Conservation (phyloP, 1,140 invertebrate species). For the Drosophila yakuba region DNA sequence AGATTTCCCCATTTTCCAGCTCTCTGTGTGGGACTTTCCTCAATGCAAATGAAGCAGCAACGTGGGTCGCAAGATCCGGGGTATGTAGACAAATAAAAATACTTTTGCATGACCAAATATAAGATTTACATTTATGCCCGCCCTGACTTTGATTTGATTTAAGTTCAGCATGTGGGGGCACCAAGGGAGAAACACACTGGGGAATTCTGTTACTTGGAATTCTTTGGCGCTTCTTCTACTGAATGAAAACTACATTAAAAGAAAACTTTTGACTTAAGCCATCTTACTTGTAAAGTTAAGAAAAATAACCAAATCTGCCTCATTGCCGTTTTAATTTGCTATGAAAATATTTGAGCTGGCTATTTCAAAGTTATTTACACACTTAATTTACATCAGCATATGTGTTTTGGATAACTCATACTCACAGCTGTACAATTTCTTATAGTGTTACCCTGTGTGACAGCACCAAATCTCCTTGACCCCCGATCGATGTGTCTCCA, state of each 20-base stretch:
- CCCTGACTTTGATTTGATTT: constrained; percentile 58
- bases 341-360: too few species aligned
- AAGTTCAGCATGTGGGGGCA: constrained; percentile 24
- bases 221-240: not conserved
- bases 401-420: too few species aligned
- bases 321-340: too few species aligned
- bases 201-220: constrained; percentile 11
- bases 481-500: constrained; percentile 8
- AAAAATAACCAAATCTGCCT: too few species aligned
- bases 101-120: constrained; percentile 46
- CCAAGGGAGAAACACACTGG: constrained; percentile 10
- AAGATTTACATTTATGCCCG: constrained; percentile 52
- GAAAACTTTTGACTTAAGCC: not conserved
- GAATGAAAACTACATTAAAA: not conserved
- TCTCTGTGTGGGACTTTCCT: constrained; percentile 36
- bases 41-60: constrained; percentile 58
- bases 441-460: constrained; percentile 2
- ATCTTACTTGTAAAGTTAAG: too few species aligned
- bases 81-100: constrained; percentile 15
- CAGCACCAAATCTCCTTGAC: constrained; percentile 27
- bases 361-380: too few species aligned
- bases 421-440: not conserved
- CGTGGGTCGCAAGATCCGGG: constrained; percentile 40
- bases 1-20: constrained; percentile 50
- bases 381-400: too few species aligned